Base-by-base conservation (phyloP, 2,113 vertebrate genomes). In the Spilogale gracilis region DNA sequence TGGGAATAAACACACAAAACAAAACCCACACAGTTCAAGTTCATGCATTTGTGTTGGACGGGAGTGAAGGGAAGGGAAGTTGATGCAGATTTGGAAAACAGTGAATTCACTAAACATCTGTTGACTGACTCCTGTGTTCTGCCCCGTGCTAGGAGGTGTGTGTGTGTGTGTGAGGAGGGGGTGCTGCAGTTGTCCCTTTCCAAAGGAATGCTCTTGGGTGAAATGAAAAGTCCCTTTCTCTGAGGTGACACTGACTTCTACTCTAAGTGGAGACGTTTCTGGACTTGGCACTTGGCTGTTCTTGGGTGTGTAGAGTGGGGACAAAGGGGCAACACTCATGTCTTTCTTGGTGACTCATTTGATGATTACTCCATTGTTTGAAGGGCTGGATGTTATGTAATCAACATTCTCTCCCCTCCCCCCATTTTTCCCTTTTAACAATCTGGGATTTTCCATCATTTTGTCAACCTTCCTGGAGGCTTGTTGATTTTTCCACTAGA, bases 371-470 rank as follows among this genome's bases (percentile, higher is more conserved):
- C 61, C 52, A 76, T 80, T 97, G 95, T 94, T 97, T 89, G 73
- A 56, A 61, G 90, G 92, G n/a, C 89, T 97, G 61, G 5, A 6
- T 95, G 2, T 98, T 98, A 98, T 85, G 97, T 97, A 98, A 98
- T 93, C 93, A 85, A 84, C 88, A 58, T 71, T 74, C 69, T 56
- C 18, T 67, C 61, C 43, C 14, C 61, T n/a, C 54, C 79, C 81
- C 60, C 38, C 27, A 0, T 2, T 43, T 27, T 60, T 10, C 32
- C 61, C 58, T 45, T 54, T 71, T 30, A 50, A 94, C 93, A 94
- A 97, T 97, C 94, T 97, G 98, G 98, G 98, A 98, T 98, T 99
- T 99, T 98, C 98, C 98, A 98, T 97, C 96, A 97, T 98, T 98
- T 98, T 98, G 98, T 98, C 97, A 98, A 96, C 89, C 96, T 98